phyloP scores from a whole-genome alignment of 2,113 vertebrate species.

The Esox niger region DNA sequence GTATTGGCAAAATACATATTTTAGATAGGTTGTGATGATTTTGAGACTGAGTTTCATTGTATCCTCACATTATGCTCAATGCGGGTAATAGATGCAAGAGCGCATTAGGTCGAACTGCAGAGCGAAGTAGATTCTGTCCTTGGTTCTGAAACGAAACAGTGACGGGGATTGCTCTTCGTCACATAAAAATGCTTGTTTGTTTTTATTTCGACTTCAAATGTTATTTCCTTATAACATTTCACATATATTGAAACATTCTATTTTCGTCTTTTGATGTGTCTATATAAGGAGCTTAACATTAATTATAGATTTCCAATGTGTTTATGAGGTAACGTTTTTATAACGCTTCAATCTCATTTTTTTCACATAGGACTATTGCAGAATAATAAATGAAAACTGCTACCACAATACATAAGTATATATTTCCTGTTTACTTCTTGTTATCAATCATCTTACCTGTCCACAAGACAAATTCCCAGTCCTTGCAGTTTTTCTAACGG shows the following conservation, averaged over 20 bases:
- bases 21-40: too few relatives aligned
- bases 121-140: too few relatives aligned
- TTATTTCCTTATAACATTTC: too few relatives aligned
- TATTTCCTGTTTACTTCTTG: conserved; percentile 5
- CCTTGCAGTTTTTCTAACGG: conserved; percentile 27
- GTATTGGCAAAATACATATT: too few relatives aligned
- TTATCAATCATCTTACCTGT: conserved; percentile 65
- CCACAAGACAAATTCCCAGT: conserved; percentile 43
- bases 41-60: too few relatives aligned
- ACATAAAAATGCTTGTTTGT: too few relatives aligned
- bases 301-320: not conserved
- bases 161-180: too few relatives aligned
- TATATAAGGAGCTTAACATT: not conserved
- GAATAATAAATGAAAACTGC: conserved; percentile 6
- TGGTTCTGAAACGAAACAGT: not conserved
- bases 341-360: not conserved
- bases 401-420: not conserved
- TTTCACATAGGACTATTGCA: too few relatives aligned
- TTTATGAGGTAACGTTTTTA: not conserved
- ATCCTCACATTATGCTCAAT: too few relatives aligned
- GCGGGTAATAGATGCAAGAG: not conserved
- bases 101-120: not conserved
- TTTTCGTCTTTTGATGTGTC: too few relatives aligned
- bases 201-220: not conserved
- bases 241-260: too few relatives aligned